Percentiles rank a stretch among this genome's conserved stretches.
Evolutionary conservation across 2,113 vertebrate genomes (phyloP).

Genomic region (Pica pica): DNA sequence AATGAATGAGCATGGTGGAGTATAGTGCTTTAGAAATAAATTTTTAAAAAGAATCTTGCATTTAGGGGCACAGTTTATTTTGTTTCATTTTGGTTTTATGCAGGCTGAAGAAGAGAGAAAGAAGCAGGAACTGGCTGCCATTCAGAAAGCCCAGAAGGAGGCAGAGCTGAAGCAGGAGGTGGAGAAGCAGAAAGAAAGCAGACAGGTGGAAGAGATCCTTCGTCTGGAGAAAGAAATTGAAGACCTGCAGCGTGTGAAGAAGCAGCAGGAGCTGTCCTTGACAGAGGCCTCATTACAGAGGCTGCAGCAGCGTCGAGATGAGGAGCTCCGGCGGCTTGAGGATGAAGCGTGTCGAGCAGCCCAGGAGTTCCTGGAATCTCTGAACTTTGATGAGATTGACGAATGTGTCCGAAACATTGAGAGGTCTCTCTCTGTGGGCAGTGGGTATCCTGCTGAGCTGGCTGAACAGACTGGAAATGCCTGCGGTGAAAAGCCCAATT

Average conservation of each 20-base stretch:
- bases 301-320: conserved; percentile 87
- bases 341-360: conserved; percentile 92
- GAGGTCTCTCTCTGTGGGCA: conserved; percentile 78
- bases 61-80: not conserved
- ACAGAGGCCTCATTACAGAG: conserved; percentile 86
- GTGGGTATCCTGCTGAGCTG: conserved; percentile 14
- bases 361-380: conserved; percentile 92
- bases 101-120: conserved; percentile 73
- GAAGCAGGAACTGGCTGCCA: conserved; percentile 57
- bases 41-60: not conserved
- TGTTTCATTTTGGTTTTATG: not conserved
- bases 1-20: not conserved
- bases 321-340: conserved; percentile 87
- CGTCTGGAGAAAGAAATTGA: conserved; percentile 94
- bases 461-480: conserved; percentile 4
- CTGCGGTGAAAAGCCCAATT: conserved; percentile 65
- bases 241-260: conserved; percentile 88
- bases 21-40: not conserved
- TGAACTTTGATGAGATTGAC: conserved; percentile 96
- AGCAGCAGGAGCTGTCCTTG: conserved; percentile 89
- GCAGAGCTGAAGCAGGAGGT: conserved; percentile 53
- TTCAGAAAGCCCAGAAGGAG: conserved; percentile 60
- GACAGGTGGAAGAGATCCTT: conserved; percentile 95
- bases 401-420: conserved; percentile 94
- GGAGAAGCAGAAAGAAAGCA: conserved; percentile 80